Conservation (phyloP, 2,797 vertebrate genomes). For the Anomalospiza imberbis region DNA sequence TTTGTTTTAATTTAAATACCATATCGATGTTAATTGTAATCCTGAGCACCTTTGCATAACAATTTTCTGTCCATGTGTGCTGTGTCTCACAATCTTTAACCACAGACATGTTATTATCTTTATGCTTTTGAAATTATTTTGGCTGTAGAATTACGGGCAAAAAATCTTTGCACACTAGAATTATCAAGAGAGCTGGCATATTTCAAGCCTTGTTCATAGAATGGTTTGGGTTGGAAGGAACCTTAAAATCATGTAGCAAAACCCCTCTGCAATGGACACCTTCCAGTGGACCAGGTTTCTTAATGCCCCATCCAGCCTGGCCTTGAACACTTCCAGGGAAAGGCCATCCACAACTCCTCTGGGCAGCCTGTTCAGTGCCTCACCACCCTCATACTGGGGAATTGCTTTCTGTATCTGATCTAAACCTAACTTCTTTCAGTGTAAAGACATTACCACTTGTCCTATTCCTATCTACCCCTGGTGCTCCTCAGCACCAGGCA, state of each 20-base stretch:
- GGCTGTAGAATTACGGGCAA: background rate
- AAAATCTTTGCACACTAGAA: background rate
- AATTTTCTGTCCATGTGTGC: background rate
- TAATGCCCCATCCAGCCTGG: background rate
- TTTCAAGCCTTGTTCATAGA: background rate
- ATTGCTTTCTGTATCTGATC: background rate
- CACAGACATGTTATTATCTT: background rate
- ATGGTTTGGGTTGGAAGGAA: background rate
- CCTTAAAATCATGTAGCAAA: background rate
- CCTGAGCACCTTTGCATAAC: background rate
- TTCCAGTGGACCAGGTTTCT: background rate
- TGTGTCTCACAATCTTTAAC: background rate
- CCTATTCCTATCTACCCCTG: fast-evolving
- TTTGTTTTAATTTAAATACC: background rate
- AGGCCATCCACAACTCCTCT: background rate
- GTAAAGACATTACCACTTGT: background rate
- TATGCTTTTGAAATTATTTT: background rate
- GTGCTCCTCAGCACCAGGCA: background rate
- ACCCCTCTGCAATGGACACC: background rate
- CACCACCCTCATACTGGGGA: background rate
- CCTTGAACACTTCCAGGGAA: background rate
- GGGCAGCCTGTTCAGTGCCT: background rate
- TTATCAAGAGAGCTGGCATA: background rate
- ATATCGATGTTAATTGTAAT: background rate
- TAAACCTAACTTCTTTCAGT: background rate